These are phyloP conservation scores for Stenopsyche tienmushanensis DNA, from an alignment of 1,140 invertebrate genomes.

Conservation along the genomic window DNA sequence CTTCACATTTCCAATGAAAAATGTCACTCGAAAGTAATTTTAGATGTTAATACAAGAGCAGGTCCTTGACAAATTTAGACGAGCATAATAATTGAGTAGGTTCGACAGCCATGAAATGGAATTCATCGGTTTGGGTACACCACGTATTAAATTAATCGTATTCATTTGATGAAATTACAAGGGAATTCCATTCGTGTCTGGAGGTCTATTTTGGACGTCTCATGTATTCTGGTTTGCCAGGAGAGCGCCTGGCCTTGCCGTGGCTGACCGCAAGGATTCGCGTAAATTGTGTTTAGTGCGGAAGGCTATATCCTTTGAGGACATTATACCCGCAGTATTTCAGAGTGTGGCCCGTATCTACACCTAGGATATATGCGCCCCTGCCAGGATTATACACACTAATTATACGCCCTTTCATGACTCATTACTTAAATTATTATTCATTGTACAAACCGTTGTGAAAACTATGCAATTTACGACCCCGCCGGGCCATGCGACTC, in stretches of 20 bases:
- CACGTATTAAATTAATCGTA: slow-evolving; percentile 30
- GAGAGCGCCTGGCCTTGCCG: not conserved
- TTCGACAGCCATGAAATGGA: not conserved
- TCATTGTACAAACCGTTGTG: not conserved
- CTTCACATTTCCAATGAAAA: no score
- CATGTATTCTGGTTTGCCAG: slow-evolving; percentile 14
- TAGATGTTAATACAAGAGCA: no score
- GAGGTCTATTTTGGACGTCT: not conserved
- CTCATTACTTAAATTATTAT: not conserved
- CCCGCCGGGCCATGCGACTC: no score
- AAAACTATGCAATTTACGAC: not conserved
- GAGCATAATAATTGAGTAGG: not conserved
- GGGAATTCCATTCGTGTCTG: slow-evolving; percentile 33
- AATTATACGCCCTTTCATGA: slow-evolving; percentile 11
- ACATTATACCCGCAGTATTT: slow-evolving; percentile 11
- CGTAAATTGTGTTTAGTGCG: slow-evolving; percentile 36
- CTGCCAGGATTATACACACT: slow-evolving; percentile 17
- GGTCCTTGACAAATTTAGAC: not conserved
- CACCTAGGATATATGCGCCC: not conserved
- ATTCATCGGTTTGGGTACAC: not conserved
- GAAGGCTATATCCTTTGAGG: slow-evolving; percentile 1
- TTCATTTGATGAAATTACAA: slow-evolving; percentile 36
- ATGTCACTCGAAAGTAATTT: no score
- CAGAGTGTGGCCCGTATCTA: not conserved
- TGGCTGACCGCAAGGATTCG: slow-evolving; percentile 35